Conservation (phyloP, 2,113 vertebrate genomes). For the Lophius piscatorius region DNA sequence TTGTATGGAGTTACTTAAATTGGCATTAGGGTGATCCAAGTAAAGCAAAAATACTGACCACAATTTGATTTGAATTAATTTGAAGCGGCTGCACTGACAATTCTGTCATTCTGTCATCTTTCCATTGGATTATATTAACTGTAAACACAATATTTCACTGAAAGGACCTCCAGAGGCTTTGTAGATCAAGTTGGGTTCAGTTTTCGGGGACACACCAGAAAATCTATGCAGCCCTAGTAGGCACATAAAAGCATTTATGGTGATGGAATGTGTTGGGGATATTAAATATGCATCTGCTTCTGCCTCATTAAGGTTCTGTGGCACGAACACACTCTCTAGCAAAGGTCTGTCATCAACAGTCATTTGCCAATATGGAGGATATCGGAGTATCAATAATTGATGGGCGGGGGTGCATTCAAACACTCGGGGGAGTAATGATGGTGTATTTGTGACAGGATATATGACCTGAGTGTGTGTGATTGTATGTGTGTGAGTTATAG, state of each 20-base stretch:
- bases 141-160: no score
- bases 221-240: constrained; percentile 27
- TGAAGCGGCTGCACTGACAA: no score
- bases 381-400: constrained; percentile 68
- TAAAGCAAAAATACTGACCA: no score
- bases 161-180: background rate
- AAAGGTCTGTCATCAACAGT: constrained; percentile 65
- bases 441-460: constrained; percentile 36
- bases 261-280: constrained; percentile 55
- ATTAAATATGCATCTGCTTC: constrained; percentile 74
- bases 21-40: no score
- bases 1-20: no score
- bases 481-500: constrained; percentile 13
- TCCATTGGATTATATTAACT: no score
- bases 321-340: constrained; percentile 45
- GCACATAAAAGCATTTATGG: constrained; percentile 64
- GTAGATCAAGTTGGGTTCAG: background rate
- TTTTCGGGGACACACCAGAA: constrained; percentile 17
- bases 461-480: background rate
- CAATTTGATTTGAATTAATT: no score
- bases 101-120: no score
- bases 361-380: constrained; percentile 60
- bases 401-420: constrained; percentile 30
- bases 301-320: constrained; percentile 60
- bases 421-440: constrained; percentile 19